Evolutionary conservation across 1,140 invertebrate genomes (phyloP).

Genomic region (Drosophila micromelanica): DNA sequence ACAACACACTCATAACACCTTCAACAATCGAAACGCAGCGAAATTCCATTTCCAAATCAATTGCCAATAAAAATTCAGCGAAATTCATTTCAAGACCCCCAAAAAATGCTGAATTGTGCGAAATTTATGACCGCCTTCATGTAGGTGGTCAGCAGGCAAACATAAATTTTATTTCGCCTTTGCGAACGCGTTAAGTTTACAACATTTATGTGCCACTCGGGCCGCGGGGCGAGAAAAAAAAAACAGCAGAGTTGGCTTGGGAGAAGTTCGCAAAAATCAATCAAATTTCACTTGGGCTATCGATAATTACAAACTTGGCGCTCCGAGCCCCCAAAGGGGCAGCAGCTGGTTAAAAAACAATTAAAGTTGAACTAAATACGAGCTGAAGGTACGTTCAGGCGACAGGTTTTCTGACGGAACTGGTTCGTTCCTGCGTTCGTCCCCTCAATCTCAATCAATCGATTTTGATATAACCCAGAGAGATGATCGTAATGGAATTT

Average conservation of each 20-base stretch:
- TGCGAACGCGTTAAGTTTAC: constrained; percentile 25
- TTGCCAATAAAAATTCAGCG: not conserved
- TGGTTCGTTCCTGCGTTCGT: constrained; percentile 16
- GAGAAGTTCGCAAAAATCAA: constrained; percentile 60
- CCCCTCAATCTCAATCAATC: constrained; percentile 57
- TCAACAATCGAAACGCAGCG: not conserved
- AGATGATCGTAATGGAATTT: constrained; percentile 82
- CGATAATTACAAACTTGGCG: constrained; percentile 50
- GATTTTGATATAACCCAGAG: constrained; percentile 56
- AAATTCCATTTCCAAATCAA: constrained; percentile 32
- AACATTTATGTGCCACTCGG: constrained; percentile 21
- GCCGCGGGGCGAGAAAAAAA: constrained; percentile 3
- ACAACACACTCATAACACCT: constrained; percentile 15
- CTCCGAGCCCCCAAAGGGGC: constrained; percentile 14
- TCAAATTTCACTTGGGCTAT: constrained; percentile 72
- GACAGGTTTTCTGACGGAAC: constrained; percentile 58
- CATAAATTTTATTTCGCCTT: constrained; percentile 42
- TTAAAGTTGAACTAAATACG: constrained; percentile 80
- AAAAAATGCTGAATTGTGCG: constrained; percentile 28
- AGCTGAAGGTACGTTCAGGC: constrained; percentile 16
- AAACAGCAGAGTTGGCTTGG: not conserved
- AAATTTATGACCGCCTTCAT: constrained; percentile 39
- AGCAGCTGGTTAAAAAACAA: constrained; percentile 75
- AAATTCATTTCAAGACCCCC: not conserved
- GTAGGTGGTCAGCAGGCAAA: constrained; percentile 48